phyloP scores from a whole-genome alignment of 1,140 invertebrate genomes.

The Arctopsyche grandis region DNA sequence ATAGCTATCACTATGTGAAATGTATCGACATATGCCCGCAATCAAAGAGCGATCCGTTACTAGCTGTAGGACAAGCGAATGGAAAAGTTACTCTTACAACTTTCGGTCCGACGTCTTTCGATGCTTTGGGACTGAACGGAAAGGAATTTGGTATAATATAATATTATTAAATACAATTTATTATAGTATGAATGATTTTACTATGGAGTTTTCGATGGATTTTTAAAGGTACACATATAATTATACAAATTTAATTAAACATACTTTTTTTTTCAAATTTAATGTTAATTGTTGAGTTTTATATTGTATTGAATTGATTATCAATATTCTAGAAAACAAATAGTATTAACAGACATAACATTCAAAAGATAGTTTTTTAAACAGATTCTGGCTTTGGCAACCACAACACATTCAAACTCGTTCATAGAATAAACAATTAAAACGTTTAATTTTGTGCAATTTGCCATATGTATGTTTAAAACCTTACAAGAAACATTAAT shows the following conservation, averaged over 20 bases:
- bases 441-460: too few relatives aligned
- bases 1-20: constrained; percentile 75
- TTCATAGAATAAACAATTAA: too few relatives aligned
- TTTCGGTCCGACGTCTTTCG: constrained; percentile 77
- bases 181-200: not conserved
- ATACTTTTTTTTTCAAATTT: not conserved
- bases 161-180: not conserved
- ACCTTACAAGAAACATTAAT: too few relatives aligned
- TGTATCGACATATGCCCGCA: constrained; percentile 83
- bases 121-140: constrained; percentile 74
- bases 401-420: too few relatives aligned
- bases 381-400: too few relatives aligned
- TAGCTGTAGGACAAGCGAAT: constrained; percentile 87
- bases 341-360: too few relatives aligned
- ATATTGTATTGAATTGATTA: not conserved
- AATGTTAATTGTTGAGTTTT: not conserved
- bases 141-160: constrained; percentile 78
- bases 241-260: not conserved
- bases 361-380: too few relatives aligned
- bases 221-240: not conserved
- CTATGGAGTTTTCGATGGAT: not conserved
- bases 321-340: too few relatives aligned
- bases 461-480: too few relatives aligned
- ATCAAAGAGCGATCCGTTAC: constrained; percentile 76
- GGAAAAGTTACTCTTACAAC: constrained; percentile 85